These are phyloP conservation scores for Crocodylus rhombifer DNA, from an alignment of 2,797 vertebrate species.

Conservation along the genomic window DNA sequence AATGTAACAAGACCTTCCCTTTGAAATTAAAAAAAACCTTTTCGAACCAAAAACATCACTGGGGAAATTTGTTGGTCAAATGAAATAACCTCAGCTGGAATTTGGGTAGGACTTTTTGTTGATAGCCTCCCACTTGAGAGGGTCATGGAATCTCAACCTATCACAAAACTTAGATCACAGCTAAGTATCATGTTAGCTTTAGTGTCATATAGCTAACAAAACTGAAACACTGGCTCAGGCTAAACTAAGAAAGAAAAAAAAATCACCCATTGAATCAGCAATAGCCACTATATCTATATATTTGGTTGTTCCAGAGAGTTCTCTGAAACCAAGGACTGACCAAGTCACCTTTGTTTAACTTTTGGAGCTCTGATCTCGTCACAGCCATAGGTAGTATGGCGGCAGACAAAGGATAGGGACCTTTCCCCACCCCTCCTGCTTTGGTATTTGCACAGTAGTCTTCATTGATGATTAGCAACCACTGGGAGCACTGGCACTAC, in stretches of 20 bases:
- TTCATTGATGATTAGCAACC: constrained; percentile 52
- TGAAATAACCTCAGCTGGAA: neutral
- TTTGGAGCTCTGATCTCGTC: neutral
- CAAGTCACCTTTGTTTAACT: neutral
- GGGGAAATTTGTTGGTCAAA: neutral
- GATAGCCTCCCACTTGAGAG: neutral
- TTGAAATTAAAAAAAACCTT: neutral
- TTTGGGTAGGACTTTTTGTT: neutral
- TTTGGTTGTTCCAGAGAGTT: neutral
- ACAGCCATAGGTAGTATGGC: neutral
- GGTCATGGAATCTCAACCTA: rapidly evolving
- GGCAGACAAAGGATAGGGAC: neutral
- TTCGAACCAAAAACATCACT: neutral
- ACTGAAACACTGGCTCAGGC: no score
- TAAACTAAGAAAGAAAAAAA: neutral
- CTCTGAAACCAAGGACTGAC: neutral
- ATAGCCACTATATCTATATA: neutral
- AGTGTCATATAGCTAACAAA: rapidly evolving
- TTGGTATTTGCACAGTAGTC: constrained; percentile 36
- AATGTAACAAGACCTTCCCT: neutral
- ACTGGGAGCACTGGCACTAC: constrained; percentile 4
- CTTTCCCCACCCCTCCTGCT: constrained; percentile 12
- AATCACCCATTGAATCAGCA: neutral
- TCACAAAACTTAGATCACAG: neutral
- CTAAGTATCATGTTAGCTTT: neutral